Conservation (phyloP, 2,113 vertebrate genomes). For the Grammomys dolichurus region DNA sequence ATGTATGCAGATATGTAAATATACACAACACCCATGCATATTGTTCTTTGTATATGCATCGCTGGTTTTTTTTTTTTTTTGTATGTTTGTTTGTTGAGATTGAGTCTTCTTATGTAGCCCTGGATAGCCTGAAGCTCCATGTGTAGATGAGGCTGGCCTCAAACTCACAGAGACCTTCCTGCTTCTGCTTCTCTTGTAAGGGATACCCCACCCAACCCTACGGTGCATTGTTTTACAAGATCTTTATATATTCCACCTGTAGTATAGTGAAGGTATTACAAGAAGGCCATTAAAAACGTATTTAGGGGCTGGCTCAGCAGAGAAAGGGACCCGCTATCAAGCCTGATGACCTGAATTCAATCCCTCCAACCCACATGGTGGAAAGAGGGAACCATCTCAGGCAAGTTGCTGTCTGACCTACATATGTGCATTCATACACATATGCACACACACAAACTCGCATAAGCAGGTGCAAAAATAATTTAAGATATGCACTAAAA, state of each 20-base stretch:
- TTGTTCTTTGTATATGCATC: not conserved
- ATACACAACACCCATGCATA: not conserved
- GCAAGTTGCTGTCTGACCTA: not conserved
- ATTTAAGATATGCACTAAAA: not conserved
- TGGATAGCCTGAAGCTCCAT: not conserved
- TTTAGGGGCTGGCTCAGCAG: too few relatives aligned
- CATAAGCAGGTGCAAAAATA: not conserved
- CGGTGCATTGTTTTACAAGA: not conserved
- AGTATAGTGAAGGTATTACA: not conserved
- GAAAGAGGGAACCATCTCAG: too few relatives aligned
- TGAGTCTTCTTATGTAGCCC: not conserved
- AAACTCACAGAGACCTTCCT: not conserved
- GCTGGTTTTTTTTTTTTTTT: not conserved
- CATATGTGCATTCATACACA: not conserved
- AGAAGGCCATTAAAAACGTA: not conserved
- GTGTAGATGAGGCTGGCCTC: not conserved
- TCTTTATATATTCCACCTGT: too few relatives aligned
- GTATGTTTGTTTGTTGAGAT: not conserved
- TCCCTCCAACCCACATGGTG: not conserved
- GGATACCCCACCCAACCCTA: not conserved
- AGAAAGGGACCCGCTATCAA: not conserved
- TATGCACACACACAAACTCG: not conserved
- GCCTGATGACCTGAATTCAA: not conserved
- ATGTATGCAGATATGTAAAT: not conserved
- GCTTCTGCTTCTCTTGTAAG: not conserved